A percentile compares a stretch with the other conserved stretches of the same genome.
Conservation (phyloP, 2,888 invertebrate genomes). For the Abrostola tripartita region DNA sequence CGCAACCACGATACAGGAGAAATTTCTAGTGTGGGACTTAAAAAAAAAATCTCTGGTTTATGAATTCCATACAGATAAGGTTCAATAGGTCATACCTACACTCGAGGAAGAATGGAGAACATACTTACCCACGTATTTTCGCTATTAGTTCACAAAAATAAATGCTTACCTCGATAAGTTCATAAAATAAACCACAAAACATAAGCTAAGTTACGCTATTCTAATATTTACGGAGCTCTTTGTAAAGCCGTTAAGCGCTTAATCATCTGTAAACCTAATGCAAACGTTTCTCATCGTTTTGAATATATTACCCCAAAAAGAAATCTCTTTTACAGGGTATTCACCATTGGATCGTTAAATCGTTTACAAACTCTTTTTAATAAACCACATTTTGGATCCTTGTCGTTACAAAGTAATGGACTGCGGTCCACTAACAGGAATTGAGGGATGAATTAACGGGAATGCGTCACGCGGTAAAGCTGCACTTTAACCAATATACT, state of each 20-base stretch:
- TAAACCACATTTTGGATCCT: constrained; percentile 22
- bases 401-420: constrained; percentile 43
- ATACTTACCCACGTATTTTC: no score
- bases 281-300: constrained; percentile 6
- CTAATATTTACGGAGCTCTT: not conserved
- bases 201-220: not conserved
- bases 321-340: constrained; percentile 4
- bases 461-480: constrained; percentile 34
- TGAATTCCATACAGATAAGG: no score
- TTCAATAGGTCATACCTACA: no score
- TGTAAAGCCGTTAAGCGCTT: constrained; percentile 4
- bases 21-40: no score
- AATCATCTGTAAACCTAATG: constrained; percentile 4
- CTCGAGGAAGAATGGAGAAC: no score
- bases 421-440: constrained; percentile 35
- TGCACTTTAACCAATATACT: constrained; percentile 44
- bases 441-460: constrained; percentile 41
- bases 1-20: no score
- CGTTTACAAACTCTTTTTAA: constrained; percentile 15
- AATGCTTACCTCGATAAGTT: no score
- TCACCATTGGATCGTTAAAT: constrained; percentile 1
- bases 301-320: constrained; percentile 5
- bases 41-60: no score
- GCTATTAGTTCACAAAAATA: no score
- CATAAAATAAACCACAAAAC: no score